Base-by-base conservation (phyloP, 1,140 invertebrate genomes). In the Diuraphis noxia region DNA sequence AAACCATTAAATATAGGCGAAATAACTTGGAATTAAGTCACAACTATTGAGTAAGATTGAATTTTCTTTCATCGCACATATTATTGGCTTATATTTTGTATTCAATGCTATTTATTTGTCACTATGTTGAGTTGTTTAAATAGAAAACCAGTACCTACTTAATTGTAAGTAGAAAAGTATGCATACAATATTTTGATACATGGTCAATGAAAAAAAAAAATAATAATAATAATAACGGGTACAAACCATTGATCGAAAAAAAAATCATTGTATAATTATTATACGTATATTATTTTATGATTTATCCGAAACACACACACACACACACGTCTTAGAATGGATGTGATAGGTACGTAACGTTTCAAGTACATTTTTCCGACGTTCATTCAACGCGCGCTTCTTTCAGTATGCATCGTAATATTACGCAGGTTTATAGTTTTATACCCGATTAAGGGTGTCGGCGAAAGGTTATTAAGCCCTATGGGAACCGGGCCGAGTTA, bases 401-500 rank as follows among this genome's bases (percentile, higher is more conserved):
- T n/a, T 49, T 21, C 6, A 72, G 34, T 6, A n/a, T 13, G 17
- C 30, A 72, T 5, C 30, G n/a, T 72, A 72, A 72, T 72, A 72
- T 72, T 72, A 72, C 56, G 30, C 56, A 72, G 56, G 56, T n/a
- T 72, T 72, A 72, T 72, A 72, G 56, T 72, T 25, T 36, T 43
- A 43, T 79, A 81, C 63, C 72, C 88, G 40, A 81, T 90, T 90
- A 90, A 79, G 72, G 88, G 38, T 90, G 77, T 81, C 40, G 72
- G 63, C 41, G 88, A 46, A 46, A 40, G 77, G n/a, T 36, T 81
- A 79, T 36, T 52, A 81, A 36, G 41, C 38, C 41, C 77, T 91
- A 91, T 91, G 89, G 89, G 89, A 91, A 91, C 89, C 89, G 21
- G 34, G 89, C 41, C 72, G 41, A 91, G 89, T 81, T 91, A 91